These are phyloP conservation scores for Heliconius aoede DNA, from an alignment of 2,888 invertebrate species.

Conservation along the genomic window DNA sequence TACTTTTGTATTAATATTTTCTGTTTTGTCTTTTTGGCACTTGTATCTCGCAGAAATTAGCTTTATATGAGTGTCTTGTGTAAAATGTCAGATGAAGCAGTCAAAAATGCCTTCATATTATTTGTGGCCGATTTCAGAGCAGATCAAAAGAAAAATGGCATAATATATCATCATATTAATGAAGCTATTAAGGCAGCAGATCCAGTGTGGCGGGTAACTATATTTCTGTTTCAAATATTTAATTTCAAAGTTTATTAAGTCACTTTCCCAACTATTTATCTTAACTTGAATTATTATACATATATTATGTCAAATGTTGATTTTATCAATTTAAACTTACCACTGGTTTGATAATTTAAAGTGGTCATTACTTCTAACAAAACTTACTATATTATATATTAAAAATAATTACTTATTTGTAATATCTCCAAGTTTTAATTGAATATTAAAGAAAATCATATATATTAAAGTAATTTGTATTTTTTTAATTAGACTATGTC, in stretches of 20 bases:
- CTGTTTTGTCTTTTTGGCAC: too few species aligned
- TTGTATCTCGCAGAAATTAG: neutral
- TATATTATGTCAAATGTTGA: neutral
- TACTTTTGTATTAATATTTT: neutral
- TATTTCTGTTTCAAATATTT: neutral
- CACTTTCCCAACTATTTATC: neutral
- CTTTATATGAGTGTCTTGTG: neutral
- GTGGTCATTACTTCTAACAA: too few species aligned
- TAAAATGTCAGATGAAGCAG: conserved; percentile 4
- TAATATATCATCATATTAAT: conserved; percentile 59
- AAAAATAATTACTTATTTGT: too few species aligned
- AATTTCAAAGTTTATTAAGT: too few species aligned
- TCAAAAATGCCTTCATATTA: conserved; percentile 16
- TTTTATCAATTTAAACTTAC: too few species aligned
- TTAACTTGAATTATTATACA: neutral
- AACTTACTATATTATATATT: too few species aligned
- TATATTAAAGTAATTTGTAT: neutral
- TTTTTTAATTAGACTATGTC: conserved; percentile 54
- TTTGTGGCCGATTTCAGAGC: conserved; percentile 71
- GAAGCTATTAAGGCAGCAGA: conserved; percentile 69
- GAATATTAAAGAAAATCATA: too few species aligned
- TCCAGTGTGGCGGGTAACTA: conserved; percentile 68
- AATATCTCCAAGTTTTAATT: too few species aligned
- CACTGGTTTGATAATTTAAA: neutral
- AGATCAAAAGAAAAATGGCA: conserved; percentile 65